Conservation (phyloP, 2,888 invertebrate genomes). For the Oscheius sp. region DNA sequence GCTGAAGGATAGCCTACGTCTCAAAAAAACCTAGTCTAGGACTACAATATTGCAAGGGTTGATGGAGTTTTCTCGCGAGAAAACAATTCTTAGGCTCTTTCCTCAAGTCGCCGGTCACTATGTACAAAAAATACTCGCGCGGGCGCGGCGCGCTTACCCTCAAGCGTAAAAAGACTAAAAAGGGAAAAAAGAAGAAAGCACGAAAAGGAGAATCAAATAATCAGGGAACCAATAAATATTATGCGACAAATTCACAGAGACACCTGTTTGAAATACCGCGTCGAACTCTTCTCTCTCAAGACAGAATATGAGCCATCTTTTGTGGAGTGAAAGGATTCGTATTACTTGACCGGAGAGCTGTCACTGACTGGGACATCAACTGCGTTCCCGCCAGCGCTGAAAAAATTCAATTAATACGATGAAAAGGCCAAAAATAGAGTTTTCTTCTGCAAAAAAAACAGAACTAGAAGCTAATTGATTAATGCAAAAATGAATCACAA, state of each 20-base stretch:
- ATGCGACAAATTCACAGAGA: neutral
- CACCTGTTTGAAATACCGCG: conserved; percentile 6
- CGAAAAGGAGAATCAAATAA: conserved; percentile 29
- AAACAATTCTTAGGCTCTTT: conserved; percentile 12
- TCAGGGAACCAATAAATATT: neutral
- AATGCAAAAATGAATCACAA: neutral
- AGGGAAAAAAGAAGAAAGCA: conserved; percentile 17
- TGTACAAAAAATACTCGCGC: conserved; percentile 5
- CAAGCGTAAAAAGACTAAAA: neutral
- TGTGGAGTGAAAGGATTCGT: conserved; percentile 18
- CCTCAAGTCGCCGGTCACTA: neutral
- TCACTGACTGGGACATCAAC: conserved; percentile 24
- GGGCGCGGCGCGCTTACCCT: conserved; percentile 6
- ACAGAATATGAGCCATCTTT: conserved; percentile 26
- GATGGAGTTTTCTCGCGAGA: conserved; percentile 23
- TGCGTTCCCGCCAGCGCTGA: conserved; percentile 27
- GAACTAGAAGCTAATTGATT: neutral
- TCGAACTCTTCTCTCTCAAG: neutral
- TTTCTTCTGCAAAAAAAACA: too few relatives aligned
- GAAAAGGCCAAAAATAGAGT: neutral
- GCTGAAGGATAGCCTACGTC: neutral
- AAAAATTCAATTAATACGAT: neutral
- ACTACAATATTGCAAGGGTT: neutral
- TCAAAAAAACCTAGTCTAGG: conserved; percentile 3
- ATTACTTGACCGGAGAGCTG: conserved; percentile 1